Base-by-base conservation (phyloP, 2,113 vertebrate species). In the Merops nubicus region DNA sequence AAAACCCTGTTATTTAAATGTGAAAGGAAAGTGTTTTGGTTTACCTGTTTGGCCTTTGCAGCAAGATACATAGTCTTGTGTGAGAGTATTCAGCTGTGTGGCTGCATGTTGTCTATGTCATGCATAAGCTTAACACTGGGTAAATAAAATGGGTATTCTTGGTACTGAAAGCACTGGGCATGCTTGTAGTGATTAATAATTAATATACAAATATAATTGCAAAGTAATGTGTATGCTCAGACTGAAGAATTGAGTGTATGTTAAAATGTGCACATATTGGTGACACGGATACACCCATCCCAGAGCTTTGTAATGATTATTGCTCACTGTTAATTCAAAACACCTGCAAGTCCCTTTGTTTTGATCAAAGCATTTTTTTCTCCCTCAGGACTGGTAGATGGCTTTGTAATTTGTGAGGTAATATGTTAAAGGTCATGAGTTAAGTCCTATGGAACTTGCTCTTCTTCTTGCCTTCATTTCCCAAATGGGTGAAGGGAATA, bases 341-440 rank as follows among this genome's bases (percentile, higher is more conserved):
- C 97, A 98, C 96, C 97, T 98, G 97, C 96, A 97, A 96, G 94
- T 95, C 89, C 86, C 94, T 98, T 98, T 98, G 96, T 97, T 98
- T 97, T 97, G 97, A 98, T 97, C 97, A 98, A 98, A 98, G 97
- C 36, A 62, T 79, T 83, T 96, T 92, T 42, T 91, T 26, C 57
- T 62, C 26, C 36, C 81, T 77, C 5, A 73, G 91, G 96, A 97
- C 94, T 98, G 98, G 98, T 96, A 96, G 96, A 97, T 96, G 91
- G 94, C 88, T 97, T 97, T 96, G 96, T 96, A 98, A 98, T 98
- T 98, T 97, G 83, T 47, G 95, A 97, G 97, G 96, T 98, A 98
- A 98, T 98, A 98, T 96, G 97, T 96, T 97, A 98, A 98, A 98
- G 97, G 98, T 98, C 98, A 97, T 45, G 95, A 98, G 97, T 97